These are phyloP conservation scores for Parochlus steinenii DNA, from an alignment of 2,888 invertebrate genomes.

Conservation along the genomic window DNA sequence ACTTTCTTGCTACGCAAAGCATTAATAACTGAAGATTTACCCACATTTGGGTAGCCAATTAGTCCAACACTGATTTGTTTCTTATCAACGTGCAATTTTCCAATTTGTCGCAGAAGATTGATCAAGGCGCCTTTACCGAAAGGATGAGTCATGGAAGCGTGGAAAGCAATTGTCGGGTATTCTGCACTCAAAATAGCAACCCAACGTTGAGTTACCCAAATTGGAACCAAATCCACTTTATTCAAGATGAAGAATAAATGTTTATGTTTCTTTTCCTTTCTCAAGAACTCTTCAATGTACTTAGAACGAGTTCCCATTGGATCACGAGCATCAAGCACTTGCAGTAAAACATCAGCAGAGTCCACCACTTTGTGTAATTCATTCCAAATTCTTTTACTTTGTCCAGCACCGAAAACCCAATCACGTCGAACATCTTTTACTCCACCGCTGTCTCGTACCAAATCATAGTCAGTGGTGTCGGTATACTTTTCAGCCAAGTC, in stretches of 20 bases:
- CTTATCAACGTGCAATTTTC: conserved; percentile 86
- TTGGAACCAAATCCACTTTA: conserved; percentile 91
- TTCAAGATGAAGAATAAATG: conserved; percentile 94
- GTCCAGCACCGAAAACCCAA: conserved; percentile 90
- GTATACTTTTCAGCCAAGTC: conserved; percentile 61
- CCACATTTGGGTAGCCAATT: conserved; percentile 97
- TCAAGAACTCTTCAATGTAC: conserved; percentile 80
- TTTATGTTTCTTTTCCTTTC: conserved; percentile 91
- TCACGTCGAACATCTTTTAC: conserved; percentile 69
- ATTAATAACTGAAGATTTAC: conserved; percentile 97
- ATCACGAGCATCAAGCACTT: conserved; percentile 93
- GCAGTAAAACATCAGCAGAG: conserved; percentile 91
- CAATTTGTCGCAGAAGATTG: conserved; percentile 87
- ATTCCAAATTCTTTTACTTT: conserved; percentile 96
- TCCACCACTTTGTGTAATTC: conserved; percentile 98
- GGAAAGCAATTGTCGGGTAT: conserved; percentile 96
- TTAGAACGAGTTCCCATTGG: conserved; percentile 91
- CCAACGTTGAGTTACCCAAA: conserved; percentile 98
- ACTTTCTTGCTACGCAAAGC: conserved; percentile 92
- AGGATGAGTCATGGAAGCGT: conserved; percentile 95
- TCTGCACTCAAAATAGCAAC: conserved; percentile 85
- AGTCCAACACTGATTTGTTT: conserved; percentile 98
- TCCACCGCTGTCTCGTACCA: conserved; percentile 67
- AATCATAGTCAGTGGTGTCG: conserved; percentile 64
- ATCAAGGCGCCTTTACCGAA: conserved; percentile 96